Percentiles rank a stretch among this genome's conserved stretches.
phyloP scores from a whole-genome alignment of 1,140 invertebrate genomes.

The Microvelia longipes region DNA sequence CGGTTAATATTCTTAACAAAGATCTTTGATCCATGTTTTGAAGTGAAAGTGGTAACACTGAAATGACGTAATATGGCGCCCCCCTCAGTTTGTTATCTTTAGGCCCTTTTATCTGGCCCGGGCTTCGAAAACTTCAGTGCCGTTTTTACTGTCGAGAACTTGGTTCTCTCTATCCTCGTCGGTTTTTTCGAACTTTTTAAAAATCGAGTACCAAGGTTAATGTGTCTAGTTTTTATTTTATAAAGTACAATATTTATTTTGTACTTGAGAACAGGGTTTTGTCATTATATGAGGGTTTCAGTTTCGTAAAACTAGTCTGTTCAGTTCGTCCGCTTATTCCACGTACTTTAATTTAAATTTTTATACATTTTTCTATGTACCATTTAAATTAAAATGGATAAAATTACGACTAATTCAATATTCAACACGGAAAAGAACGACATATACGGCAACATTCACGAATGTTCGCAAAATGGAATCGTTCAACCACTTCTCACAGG shows the following conservation, averaged over 20 bases:
- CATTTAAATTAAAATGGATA: background rate
- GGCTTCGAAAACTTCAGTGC: background rate
- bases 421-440: background rate
- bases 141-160: background rate
- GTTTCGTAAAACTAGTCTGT: too few relatives aligned
- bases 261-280: too few relatives aligned
- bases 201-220: background rate
- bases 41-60: background rate
- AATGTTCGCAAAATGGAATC: conserved; percentile 42
- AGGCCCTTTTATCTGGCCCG: background rate
- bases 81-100: background rate
- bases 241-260: too few relatives aligned
- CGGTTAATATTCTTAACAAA: background rate
- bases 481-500: conserved; percentile 64
- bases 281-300: too few relatives aligned
- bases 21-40: background rate
- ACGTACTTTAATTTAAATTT: too few relatives aligned
- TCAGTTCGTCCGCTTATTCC: too few relatives aligned
- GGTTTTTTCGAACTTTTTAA: background rate
- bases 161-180: too few relatives aligned
- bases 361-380: too few relatives aligned
- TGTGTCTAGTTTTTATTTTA: background rate
- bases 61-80: background rate
- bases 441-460: background rate
- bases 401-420: background rate